Evolutionary conservation across 2,797 vertebrate genomes (phyloP).

Genomic region (Amphiprion clarkii): DNA sequence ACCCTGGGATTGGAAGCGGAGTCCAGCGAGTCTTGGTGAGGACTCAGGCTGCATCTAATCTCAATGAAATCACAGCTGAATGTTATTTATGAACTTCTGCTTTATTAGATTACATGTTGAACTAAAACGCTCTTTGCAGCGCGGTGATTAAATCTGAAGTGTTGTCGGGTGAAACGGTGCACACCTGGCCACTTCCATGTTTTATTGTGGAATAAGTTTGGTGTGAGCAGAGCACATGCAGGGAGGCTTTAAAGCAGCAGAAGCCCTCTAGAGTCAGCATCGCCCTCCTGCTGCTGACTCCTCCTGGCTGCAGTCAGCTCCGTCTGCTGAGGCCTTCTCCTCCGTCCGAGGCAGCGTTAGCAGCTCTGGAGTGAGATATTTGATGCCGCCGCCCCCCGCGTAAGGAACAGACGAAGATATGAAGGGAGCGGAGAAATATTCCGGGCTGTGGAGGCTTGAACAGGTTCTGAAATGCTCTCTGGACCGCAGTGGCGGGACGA

Average conservation of each 20-base stretch:
- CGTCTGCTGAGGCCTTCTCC: conserved; percentile 76
- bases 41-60: not conserved
- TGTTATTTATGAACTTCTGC: not conserved
- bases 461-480: conserved; percentile 87
- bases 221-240: conserved; percentile 26
- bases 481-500: conserved; percentile 77
- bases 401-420: conserved; percentile 51
- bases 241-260: not conserved
- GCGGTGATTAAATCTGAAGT: not conserved
- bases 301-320: conserved; percentile 3
- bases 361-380: conserved; percentile 74
- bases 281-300: conserved; percentile 8
- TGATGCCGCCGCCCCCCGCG: conserved; percentile 44
- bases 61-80: not conserved
- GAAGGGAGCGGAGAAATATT: conserved; percentile 79
- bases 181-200: not conserved
- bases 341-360: conserved; percentile 79
- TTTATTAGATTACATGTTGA: not conserved
- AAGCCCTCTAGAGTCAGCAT: not conserved
- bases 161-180: not conserved
- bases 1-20: too few species aligned
- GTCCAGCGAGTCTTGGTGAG: too few species aligned
- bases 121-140: not conserved
- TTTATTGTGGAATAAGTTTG: not conserved
- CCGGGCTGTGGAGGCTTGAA: conserved; percentile 81